A percentile compares a stretch with the other conserved stretches of the same genome.
Conservation (phyloP, 2,113 vertebrate species). For the Cavia aperea region DNA sequence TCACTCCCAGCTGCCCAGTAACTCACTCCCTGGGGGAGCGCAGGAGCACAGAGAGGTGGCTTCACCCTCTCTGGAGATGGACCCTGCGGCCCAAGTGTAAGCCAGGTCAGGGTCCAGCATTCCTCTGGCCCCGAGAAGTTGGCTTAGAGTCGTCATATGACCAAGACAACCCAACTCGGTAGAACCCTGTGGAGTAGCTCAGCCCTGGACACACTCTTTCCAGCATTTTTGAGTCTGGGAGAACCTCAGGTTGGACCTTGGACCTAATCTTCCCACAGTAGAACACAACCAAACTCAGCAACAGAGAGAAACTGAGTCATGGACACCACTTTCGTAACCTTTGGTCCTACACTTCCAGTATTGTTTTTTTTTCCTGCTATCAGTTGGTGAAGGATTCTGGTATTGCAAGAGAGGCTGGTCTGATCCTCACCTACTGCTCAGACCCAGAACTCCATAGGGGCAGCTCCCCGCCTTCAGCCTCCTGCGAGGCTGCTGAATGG, state of each 20-base stretch:
- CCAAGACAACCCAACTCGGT: neutral
- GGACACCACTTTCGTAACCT: neutral
- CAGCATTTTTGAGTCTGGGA: neutral
- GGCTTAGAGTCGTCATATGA: neutral
- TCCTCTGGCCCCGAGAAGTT: too few relatives aligned
- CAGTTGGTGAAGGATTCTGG: neutral
- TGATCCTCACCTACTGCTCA: neutral
- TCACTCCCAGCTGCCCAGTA: neutral
- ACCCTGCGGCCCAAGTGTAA: neutral
- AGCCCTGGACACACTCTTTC: neutral
- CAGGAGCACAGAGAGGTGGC: neutral
- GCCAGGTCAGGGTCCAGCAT: neutral
- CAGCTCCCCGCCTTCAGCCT: neutral
- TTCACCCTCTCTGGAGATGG: neutral
- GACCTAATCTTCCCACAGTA: rapidly evolving
- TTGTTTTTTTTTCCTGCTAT: neutral
- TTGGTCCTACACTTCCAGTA: neutral
- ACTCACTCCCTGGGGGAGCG: neutral
- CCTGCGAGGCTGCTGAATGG: neutral
- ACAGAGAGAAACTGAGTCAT: neutral
- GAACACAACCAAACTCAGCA: neutral
- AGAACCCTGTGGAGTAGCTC: neutral
- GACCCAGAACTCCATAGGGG: neutral
- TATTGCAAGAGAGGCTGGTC: neutral
- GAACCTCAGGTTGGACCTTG: neutral